Conservation (phyloP, 2,113 vertebrate species). For the Odocoileus hemionus region DNA sequence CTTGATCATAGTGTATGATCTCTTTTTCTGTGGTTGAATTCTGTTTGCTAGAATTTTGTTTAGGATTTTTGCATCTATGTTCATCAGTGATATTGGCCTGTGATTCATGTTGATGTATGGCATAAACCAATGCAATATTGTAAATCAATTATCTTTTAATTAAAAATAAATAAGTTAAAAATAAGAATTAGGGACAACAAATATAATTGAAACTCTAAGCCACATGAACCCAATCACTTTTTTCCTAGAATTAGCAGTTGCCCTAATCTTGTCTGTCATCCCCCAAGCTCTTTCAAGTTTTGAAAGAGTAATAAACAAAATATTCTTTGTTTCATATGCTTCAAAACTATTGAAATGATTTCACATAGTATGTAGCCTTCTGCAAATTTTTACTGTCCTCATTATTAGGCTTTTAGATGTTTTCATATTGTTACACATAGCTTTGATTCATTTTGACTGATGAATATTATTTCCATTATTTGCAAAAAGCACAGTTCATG, state of each 20-base stretch:
- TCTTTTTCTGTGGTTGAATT: neutral
- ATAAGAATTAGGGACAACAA: neutral
- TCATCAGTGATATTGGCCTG: neutral
- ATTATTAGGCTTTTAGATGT: neutral
- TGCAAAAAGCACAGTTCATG: neutral
- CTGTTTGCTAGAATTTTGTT: neutral
- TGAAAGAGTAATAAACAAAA: neutral
- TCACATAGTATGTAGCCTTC: neutral
- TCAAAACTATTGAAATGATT: neutral
- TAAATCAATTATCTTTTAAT: neutral
- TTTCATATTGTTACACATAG: neutral
- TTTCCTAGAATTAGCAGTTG: neutral
- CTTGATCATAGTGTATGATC: neutral
- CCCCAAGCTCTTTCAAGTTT: neutral
- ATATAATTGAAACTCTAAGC: neutral
- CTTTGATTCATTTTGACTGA: neutral
- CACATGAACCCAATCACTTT: neutral
- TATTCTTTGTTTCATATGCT: neutral
- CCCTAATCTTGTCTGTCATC: neutral
- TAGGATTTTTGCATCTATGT: neutral
- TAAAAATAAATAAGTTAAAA: neutral
- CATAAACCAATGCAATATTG: neutral
- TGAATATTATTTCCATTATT: neutral
- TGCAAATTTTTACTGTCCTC: neutral
- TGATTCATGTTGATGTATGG: neutral